phyloP scores from a whole-genome alignment of 2,113 vertebrate species.

The Phalacrocorax pelagicus region DNA sequence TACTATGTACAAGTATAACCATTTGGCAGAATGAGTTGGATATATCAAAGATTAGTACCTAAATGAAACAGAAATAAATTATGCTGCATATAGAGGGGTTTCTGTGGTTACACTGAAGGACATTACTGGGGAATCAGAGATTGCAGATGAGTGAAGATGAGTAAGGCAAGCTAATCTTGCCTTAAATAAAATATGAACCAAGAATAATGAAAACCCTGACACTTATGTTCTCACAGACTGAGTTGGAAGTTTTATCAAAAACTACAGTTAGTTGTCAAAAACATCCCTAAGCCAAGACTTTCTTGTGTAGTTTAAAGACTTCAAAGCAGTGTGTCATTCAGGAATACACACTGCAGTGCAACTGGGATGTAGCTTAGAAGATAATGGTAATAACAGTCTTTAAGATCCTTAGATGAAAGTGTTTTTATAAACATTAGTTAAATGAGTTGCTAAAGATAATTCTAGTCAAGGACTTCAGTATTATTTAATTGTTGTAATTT shows the following conservation, averaged over 20 bases:
- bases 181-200: slow-evolving; percentile 50
- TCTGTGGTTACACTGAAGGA: neutral
- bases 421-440: neutral
- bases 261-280: slow-evolving; percentile 33
- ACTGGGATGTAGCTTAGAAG: slow-evolving; percentile 3
- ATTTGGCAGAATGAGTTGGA: neutral
- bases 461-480: neutral
- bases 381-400: neutral
- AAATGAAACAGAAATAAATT: neutral
- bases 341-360: neutral
- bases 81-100: neutral
- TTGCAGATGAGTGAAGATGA: neutral
- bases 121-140: neutral
- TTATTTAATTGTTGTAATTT: slow-evolving; percentile 1
- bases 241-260: slow-evolving; percentile 26
- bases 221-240: neutral
- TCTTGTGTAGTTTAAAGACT: slow-evolving; percentile 27
- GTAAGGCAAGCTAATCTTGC: neutral
- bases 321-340: slow-evolving; percentile 27
- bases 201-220: slow-evolving; percentile 2
- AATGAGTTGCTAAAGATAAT: slow-evolving; percentile 26
- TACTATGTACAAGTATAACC: neutral
- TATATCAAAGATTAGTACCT: neutral
- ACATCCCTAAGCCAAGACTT: neutral
- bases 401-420: neutral